Evolutionary conservation across 2,888 invertebrate genomes (phyloP).

Genomic region (Chrysolina oricalcia): DNA sequence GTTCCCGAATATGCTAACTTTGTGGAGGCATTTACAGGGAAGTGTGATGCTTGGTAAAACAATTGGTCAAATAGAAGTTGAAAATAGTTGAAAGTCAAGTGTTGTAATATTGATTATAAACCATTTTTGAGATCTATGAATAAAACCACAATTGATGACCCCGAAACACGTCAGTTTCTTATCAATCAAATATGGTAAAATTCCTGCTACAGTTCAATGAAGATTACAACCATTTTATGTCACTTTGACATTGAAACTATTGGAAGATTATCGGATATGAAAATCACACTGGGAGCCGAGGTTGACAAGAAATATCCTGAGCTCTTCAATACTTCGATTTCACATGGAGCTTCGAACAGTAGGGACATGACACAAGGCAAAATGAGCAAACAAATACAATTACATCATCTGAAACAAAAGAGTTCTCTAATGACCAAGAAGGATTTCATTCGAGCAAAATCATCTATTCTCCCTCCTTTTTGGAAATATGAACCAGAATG

Average conservation of each 20-base stretch:
- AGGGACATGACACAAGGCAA: background rate
- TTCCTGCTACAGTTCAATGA: no score
- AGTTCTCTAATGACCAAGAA: background rate
- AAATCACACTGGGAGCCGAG: background rate
- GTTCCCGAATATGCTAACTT: no score
- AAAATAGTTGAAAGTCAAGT: no score
- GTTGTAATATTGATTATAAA: no score
- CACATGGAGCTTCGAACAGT: background rate
- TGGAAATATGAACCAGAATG: background rate
- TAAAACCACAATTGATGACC: no score
- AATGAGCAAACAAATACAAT: background rate
- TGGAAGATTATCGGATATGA: background rate
- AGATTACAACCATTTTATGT: background rate
- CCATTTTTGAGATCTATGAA: no score
- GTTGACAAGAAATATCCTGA: background rate
- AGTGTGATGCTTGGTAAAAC: no score
- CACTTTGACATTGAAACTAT: background rate
- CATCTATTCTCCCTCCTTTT: background rate
- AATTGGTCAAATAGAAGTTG: no score
- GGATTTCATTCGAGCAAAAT: background rate
- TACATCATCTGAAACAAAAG: background rate
- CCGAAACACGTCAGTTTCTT: no score
- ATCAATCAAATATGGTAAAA: no score
- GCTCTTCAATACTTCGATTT: background rate
- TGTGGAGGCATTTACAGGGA: no score